These are phyloP conservation scores for Montipora efflorescens DNA, from an alignment of 64 coral and sea anemone species.

Conservation along the genomic window DNA sequence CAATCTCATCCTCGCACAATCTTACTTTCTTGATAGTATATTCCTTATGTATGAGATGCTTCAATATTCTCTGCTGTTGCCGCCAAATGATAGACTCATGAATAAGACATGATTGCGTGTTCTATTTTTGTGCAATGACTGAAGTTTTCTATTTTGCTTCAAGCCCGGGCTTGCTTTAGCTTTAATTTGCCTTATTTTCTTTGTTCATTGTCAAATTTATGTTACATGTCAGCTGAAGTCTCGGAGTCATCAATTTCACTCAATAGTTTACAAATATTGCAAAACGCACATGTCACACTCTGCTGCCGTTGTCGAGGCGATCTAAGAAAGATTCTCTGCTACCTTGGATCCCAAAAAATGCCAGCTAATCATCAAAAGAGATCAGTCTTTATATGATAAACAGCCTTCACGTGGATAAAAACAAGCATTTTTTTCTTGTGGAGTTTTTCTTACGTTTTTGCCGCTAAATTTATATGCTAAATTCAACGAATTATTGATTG, in stretches of 20 bases:
- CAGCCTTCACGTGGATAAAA: not conserved
- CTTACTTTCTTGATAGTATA: constrained; percentile 20
- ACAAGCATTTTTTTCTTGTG: not conserved
- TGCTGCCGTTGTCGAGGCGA: constrained; percentile 18
- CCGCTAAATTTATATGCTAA: constrained; percentile 37
- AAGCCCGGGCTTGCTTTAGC: not conserved
- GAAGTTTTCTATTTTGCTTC: constrained; percentile 15
- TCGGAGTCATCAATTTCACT: constrained; percentile 17
- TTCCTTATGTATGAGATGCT: constrained; percentile 49
- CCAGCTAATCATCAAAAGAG: not conserved
- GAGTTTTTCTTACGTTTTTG: not conserved
- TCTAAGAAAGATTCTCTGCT: not conserved
- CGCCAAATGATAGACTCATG: constrained; percentile 35
- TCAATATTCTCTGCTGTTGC: constrained; percentile 39
- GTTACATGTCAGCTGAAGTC: not conserved
- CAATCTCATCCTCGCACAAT: constrained; percentile 15
- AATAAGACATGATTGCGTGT: constrained; percentile 34
- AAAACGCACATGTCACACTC: constrained; percentile 28
- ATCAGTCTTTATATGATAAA: not conserved
- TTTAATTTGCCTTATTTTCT: not conserved
- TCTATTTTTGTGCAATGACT: constrained; percentile 21
- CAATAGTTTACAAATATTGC: constrained; percentile 24
- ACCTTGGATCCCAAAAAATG: not conserved
- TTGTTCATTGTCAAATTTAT: not conserved
- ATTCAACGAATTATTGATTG: constrained; percentile 49